Evolutionary conservation across 2,888 invertebrate genomes (phyloP), one percentile per base, ranked within the genome.

Genomic region (Sylvicola cinctus): DNA sequence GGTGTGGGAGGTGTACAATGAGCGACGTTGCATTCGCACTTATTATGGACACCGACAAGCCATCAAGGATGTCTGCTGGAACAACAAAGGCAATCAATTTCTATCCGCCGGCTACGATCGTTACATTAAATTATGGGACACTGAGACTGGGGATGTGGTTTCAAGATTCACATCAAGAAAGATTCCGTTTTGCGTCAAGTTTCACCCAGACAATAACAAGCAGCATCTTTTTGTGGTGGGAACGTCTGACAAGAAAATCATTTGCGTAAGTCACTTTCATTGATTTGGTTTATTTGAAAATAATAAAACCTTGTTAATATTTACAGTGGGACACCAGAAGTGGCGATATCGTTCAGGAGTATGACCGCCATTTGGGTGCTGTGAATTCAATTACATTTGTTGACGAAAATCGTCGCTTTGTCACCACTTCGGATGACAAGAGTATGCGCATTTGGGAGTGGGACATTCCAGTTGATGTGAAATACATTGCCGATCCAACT

Each of bases 311-410:
- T 32, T 3, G 15, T n/a, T 25, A 12, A 11, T 12, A 14, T 16
- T 35, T 26, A 13, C 38, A 57, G 87, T 99, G 96, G 95, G 98
- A 99, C 57, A 81, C 70, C 2, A 67, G 98, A 12, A 79, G 80
- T 39, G 91, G 91, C 14, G 93, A 95, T 57, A 77, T 95, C 45
- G 91, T 87, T 1, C 91, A 96, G 55, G 95, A 98, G 55, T 98
- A 98, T 57, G 98, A 98, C 63, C 66, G 98, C 2, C 98, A 99
- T 65, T 67, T 99, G 42, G 98, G 96, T 6, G 93, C 98, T 3
- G 96, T 99, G 2, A 99, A 99, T 56, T 80, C 91, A 0, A 95
- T 99, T 46, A 98, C 98, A 1, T 99, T 99, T 60, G 95, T 99
- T 2, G 98, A 99, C 55, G 91, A 95, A 49, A 96, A 96, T 62